Evolutionary conservation across 2,888 invertebrate genomes (phyloP).

Genomic region (Adineta ricciae): DNA sequence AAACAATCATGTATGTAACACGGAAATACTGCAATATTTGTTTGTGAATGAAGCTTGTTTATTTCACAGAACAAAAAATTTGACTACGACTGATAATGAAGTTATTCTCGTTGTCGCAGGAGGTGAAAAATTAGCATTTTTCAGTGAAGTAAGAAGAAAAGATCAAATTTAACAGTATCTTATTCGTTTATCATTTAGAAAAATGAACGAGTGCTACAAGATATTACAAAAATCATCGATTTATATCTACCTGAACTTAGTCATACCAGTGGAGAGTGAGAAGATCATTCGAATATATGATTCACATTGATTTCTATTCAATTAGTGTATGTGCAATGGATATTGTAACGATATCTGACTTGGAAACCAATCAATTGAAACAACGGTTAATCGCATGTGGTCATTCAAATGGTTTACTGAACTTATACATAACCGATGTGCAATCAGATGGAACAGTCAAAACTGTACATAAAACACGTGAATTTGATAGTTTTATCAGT

Average conservation of each 20-base stretch:
- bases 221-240: not conserved
- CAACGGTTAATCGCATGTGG: slow-evolving; percentile 3
- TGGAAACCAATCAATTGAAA: not conserved
- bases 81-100: not conserved
- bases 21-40: not conserved
- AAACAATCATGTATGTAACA: not conserved
- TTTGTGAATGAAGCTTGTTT: not conserved
- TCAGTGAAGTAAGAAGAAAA: not conserved
- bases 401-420: not conserved
- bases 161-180: not conserved
- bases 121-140: not conserved
- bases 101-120: not conserved
- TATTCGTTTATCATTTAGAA: not conserved
- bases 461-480: not conserved
- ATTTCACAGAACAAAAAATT: not conserved
- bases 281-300: not conserved
- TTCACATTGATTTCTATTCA: not conserved
- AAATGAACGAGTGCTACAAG: not conserved
- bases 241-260: not conserved
- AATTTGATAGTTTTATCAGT: slow-evolving; percentile 20
- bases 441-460: not conserved
- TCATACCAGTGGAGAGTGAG: not conserved
- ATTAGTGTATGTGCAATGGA: not conserved
- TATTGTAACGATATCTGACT: not conserved
- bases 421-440: not conserved